Evolutionary conservation across 1,140 invertebrate species (phyloP), one percentile per base, ranked within the genome.

Genomic region (Littorina saxatilis): DNA sequence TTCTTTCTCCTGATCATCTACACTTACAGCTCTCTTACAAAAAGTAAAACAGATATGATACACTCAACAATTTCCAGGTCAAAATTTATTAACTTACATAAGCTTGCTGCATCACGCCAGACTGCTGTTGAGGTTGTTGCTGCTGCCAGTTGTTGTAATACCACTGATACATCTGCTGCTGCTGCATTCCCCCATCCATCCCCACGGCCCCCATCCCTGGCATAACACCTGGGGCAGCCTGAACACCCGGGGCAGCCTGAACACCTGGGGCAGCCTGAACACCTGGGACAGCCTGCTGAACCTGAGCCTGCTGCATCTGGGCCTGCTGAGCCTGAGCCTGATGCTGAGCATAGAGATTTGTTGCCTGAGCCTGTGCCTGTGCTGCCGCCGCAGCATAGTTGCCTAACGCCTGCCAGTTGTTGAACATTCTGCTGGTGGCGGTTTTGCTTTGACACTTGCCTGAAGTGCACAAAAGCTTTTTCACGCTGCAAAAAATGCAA

Each of bases 141-240:
- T 73, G 79, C 37, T 73, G 79, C 73, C 75, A 77, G n/a, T 83
- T 82, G 37, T 82, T 82, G 27, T 86, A 82, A 61, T 83, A 84
- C 84, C 83, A 84, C 35, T 83, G 78, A 39, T 85, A 85, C 82
- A 84, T 84, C 50, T 86, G 85, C 47, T 84, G 85, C 68, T 79
- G 47, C 66, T 81, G 47, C 52, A 73, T 47, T n/a, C 61, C 32
- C n/a, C 52, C 40, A n/a, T 73, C 32, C 20, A 61, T 3, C 13
- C 52, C 75, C 43, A 76, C 72, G 52, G n/a, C n/a, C n/a, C 70
- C 78, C 27, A 83, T 75, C 20, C 5, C 15, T 17, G 37, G 32
- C 66, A 74, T 63, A 32, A 68, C 39, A 35, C 9, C 13, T 35
- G 39, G 17, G 35, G 32, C 66, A 23, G 66, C 23, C 23, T 63